Evolutionary conservation across 37 sponge, comb jelly and placozoan genomes (phyloP).

Genomic region (Geodia barretti): DNA sequence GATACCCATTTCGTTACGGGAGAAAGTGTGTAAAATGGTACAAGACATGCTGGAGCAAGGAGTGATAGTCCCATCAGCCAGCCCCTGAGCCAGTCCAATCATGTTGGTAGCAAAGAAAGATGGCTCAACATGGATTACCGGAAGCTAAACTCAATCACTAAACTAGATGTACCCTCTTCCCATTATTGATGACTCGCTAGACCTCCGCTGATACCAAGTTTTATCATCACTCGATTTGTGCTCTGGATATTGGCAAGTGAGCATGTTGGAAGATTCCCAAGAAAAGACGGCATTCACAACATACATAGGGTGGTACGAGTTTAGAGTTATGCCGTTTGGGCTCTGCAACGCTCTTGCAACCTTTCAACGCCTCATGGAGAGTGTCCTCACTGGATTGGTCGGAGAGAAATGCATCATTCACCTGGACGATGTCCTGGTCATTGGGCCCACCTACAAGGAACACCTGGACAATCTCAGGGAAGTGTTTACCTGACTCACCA

Average conservation of each 20-base stretch:
- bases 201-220: too few relatives aligned
- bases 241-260: constrained; percentile 14
- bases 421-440: constrained; percentile 27
- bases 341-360: constrained; percentile 15
- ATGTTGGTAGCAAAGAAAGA: constrained; percentile 54
- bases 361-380: constrained; percentile 42
- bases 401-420: constrained; percentile 26
- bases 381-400: constrained; percentile 19
- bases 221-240: not conserved
- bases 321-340: constrained; percentile 15
- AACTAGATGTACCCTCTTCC: constrained; percentile 64
- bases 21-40: constrained; percentile 9
- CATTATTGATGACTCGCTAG: constrained; percentile 53
- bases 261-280: not conserved
- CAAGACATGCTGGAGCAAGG: constrained; percentile 47
- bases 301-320: not conserved
- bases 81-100: constrained; percentile 59
- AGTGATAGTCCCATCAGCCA: constrained; percentile 35
- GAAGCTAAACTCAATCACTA: constrained; percentile 50
- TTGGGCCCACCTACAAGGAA: constrained; percentile 10
- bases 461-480: constrained; percentile 4
- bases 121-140: constrained; percentile 61
- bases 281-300: constrained; percentile 18
- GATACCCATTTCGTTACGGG: constrained; percentile 34
- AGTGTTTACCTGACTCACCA: constrained; percentile 3